Evolutionary conservation across 2,797 vertebrate species (phyloP).

Genomic region (Micromesistius poutassou): DNA sequence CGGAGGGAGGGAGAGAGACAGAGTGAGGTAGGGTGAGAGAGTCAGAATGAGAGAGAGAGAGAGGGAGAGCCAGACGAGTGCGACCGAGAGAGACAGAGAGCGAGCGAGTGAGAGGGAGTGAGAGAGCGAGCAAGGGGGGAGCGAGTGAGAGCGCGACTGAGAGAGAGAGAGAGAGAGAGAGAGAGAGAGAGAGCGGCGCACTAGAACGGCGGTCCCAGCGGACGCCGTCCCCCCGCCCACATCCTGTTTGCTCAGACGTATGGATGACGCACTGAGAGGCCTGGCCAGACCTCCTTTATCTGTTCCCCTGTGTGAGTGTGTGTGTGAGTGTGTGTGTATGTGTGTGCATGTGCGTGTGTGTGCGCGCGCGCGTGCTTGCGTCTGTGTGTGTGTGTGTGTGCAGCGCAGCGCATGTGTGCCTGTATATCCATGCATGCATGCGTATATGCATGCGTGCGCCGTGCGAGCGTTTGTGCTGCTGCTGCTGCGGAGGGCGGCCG

Average conservation of each 20-base stretch:
- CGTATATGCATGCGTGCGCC: not conserved
- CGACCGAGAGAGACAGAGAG: not conserved
- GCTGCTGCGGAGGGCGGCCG: no score
- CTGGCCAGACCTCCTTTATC: constrained; percentile 39
- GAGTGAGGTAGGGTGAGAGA: not conserved
- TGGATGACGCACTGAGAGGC: constrained; percentile 66
- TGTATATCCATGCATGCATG: not conserved
- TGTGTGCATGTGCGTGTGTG: not conserved
- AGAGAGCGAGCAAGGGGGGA: not conserved
- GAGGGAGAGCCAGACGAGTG: not conserved
- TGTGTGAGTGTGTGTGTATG: constrained; percentile 18
- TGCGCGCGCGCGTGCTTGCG: not conserved
- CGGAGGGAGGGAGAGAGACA: not conserved
- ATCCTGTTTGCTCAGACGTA: constrained; percentile 73
- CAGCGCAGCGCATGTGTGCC: no score
- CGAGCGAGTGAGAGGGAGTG: not conserved
- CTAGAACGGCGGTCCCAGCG: constrained; percentile 61
- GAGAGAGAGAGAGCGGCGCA: constrained; percentile 8
- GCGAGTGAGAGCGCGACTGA: not conserved
- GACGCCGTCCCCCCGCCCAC: constrained; percentile 59
- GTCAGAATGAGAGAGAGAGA: not conserved
- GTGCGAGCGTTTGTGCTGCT: no score
- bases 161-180: not conserved
- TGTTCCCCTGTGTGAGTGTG: constrained; percentile 12
- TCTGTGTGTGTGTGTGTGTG: not conserved